Base-by-base conservation (phyloP, 2,888 invertebrate species). In the Serripes groenlandicus region DNA sequence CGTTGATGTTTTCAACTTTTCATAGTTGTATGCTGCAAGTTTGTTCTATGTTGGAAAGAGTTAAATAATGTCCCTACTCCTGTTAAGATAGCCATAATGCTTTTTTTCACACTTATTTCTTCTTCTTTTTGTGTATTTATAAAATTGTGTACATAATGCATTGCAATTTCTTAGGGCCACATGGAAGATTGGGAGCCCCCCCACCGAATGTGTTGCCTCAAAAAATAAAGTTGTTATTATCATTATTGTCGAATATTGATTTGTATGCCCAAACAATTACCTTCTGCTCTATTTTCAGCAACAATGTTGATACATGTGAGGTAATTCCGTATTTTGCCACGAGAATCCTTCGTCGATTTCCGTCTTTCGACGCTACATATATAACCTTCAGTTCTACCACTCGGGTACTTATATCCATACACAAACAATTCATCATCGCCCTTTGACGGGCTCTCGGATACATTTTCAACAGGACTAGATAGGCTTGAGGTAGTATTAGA, bases 241-340 rank as follows among this genome's bases (percentile, higher is more conserved):
- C n/a, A n/a, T n/a, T n/a, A n/a, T n/a, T n/a, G n/a, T n/a, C n/a
- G n/a, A n/a, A n/a, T n/a, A n/a, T n/a, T n/a, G n/a, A 58, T 28
- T 5, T 28, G 30, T 58, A 15, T 37, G 23, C 5, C 37, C 3
- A 15, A 7, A 28, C 23, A 37, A 62, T 84, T 85, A 85, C 85
- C 85, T 82, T 81, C 78, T n/a, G 52, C 69, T 60, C 32, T 35
- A 52, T 76, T 73, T 35, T 86, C 86, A 28, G 78, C 86, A 21
- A 82, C 78, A 71, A 89, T 85, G 37, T 83, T 87, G 54, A 89
- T 88, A 79, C 86, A 86, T 49, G 87, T 88, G 23, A 88, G 58
- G 83, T 87, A 86, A 72, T 84, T 86, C 54, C 87, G 81, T 11
- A 83, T 70, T 54, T 66, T 77, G 60, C 85, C 83, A 35, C 37